These are phyloP conservation scores for Molossus alvarezi DNA, from an alignment of 2,797 vertebrate species.

Conservation along the genomic window DNA sequence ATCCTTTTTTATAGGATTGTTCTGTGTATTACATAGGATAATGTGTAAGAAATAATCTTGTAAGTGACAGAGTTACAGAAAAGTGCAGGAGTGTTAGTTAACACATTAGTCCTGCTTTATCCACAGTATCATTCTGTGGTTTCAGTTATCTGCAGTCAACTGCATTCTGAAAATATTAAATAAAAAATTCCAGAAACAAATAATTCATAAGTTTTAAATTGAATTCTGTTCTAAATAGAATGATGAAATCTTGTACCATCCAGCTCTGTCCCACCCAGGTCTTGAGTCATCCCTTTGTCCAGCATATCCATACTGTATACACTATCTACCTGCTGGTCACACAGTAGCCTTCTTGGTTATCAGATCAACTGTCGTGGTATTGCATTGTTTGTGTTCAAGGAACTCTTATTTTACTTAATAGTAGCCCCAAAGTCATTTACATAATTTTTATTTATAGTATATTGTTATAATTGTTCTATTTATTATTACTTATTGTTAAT, in stretches of 20 bases:
- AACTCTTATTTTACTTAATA: too few relatives aligned
- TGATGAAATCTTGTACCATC: not conserved
- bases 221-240: not conserved
- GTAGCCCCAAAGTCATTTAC: too few relatives aligned
- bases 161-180: not conserved
- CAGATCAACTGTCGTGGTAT: too few relatives aligned
- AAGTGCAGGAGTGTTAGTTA: not conserved
- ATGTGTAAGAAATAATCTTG: not conserved
- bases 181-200: not conserved
- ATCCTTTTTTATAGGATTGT: not conserved
- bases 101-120: not conserved
- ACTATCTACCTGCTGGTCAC: not conserved
- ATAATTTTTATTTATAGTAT: too few relatives aligned
- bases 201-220: not conserved
- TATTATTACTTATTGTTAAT: too few relatives aligned
- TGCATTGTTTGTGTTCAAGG: too few relatives aligned
- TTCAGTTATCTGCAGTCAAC: not conserved
- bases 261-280: not conserved
- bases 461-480: too few relatives aligned
- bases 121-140: not conserved
- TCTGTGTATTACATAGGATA: slow-evolving; percentile 33
- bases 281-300: not conserved
- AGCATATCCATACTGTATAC: not conserved
- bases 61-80: slow-evolving; percentile 10
- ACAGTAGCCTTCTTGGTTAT: not conserved